phyloP scores from a whole-genome alignment of 2,888 invertebrate species.

The Tipula vernalis region DNA sequence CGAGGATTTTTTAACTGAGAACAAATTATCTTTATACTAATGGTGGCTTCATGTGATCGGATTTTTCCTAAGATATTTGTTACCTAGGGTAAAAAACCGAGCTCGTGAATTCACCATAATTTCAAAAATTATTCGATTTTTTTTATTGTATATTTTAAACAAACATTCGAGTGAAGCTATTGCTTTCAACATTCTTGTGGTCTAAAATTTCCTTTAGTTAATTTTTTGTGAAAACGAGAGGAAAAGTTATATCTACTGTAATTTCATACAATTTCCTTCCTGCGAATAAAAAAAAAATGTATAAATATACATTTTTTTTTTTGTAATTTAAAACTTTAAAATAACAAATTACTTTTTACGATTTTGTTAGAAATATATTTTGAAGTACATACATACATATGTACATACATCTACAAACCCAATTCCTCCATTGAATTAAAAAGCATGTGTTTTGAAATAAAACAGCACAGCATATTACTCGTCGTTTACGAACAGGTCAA shows the following conservation, averaged over 20 bases:
- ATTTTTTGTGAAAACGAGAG: neutral
- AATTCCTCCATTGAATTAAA: neutral
- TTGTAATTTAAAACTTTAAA: neutral
- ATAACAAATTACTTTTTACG: neutral
- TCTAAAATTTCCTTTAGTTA: neutral
- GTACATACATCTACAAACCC: neutral
- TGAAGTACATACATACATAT: neutral
- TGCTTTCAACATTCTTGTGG: neutral
- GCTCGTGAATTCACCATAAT: too few relatives aligned
- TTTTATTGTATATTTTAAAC: neutral
- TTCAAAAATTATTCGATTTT: too few relatives aligned
- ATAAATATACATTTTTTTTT: neutral
- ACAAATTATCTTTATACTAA: neutral
- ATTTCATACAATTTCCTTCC: neutral
- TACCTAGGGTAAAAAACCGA: neutral
- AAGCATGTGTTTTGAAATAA: neutral
- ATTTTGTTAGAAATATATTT: neutral
- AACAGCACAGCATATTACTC: neutral
- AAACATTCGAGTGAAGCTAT: neutral
- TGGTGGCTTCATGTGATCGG: neutral
- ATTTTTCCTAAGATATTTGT: too few relatives aligned
- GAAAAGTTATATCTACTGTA: neutral
- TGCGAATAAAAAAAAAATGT: neutral
- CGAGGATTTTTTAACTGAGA: neutral
- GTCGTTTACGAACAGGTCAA: neutral